Conservation (phyloP, 2,113 vertebrate species). For the Urocolius indicus region DNA sequence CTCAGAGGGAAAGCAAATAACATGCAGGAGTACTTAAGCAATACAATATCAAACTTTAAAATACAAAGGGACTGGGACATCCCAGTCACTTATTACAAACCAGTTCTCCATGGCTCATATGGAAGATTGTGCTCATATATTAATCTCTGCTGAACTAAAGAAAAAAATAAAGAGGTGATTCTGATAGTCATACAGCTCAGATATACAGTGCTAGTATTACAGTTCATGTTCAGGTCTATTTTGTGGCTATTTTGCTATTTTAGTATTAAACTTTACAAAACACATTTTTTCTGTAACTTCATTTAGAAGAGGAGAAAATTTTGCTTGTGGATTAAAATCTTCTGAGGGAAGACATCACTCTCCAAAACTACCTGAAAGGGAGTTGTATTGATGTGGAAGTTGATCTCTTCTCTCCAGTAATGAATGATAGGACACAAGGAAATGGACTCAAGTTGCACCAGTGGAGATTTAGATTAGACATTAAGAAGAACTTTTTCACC, state of each 20-base stretch:
- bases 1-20: background rate
- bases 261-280: background rate
- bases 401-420: no score
- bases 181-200: background rate
- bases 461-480: no score
- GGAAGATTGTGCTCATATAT: background rate
- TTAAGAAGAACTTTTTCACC: no score
- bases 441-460: no score
- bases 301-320: background rate
- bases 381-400: no score
- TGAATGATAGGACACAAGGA: no score
- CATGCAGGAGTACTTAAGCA: background rate
- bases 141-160: background rate
- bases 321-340: background rate
- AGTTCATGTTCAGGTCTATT: background rate
- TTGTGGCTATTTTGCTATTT: background rate
- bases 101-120: background rate
- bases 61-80: background rate
- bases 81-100: background rate
- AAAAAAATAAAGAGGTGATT: background rate
- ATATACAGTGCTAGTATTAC: background rate
- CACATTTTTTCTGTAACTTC: background rate
- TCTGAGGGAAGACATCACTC: no score
- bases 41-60: background rate
- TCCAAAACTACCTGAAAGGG: no score